Base-by-base conservation (phyloP, 2,113 vertebrate genomes). In the Ranitomeya imitator region DNA sequence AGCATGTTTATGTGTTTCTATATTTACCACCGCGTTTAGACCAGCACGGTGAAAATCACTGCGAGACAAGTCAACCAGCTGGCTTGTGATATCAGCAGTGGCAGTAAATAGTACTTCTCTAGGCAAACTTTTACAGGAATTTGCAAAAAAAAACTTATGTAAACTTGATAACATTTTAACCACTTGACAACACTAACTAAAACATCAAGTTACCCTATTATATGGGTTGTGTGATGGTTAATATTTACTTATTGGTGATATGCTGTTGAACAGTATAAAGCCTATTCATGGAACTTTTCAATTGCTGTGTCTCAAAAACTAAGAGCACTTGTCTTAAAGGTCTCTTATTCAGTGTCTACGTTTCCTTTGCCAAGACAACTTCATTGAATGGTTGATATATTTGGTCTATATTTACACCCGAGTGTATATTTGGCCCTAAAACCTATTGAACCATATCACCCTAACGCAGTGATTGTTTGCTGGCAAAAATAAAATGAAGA, bases 181-280 rank as follows among this genome's bases (percentile, higher is more conserved):
- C n/a, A 26, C 19, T 16, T 37, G 6, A 23, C 26, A 45, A 67
- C 61, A 26, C 52, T 2, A 18, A 71, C 7, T 18, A 71, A 83
- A 83, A 52, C 0, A 61, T 37, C 8, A 10, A 61, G 23, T 57
- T 55, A 26, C 77, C 52, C 51, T 23, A 57, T 26, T 57, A 12
- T n/a, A 23, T 23, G 77, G 52, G 52, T 57, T 57, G 12, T 83
- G 60, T 83, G 60, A 59, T 51, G 80, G 59, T 51, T 83, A 14
- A 55, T 26, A 31, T 19, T 57, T 7, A 85, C 83, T 76, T 45
- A 60, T 37, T 60, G 84, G 54, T 85, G 69, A 69, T 60, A 76
- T 60, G 26, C 84, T 85, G 84, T 85, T 85, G 54, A 76, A 51
- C 84, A 85, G 85, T 86, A 55, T 77, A 52, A 60, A 59, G 57